These are phyloP conservation scores for Cerastis leucographa DNA, from an alignment of 2,888 invertebrate species.

Conservation along the genomic window DNA sequence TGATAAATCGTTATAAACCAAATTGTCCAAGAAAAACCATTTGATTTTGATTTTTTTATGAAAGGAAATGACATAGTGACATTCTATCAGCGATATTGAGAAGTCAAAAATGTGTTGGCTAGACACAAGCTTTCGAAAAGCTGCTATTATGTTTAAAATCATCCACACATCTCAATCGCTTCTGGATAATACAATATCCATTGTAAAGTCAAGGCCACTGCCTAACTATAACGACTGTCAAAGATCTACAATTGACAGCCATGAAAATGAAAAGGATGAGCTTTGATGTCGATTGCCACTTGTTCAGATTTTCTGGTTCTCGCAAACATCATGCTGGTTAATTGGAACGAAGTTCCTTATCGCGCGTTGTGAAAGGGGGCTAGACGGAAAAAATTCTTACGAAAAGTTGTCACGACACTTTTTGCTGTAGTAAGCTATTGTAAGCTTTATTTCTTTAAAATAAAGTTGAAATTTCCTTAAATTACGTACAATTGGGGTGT, in stretches of 20 bases:
- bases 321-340: neutral
- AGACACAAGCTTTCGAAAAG: neutral
- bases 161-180: neutral
- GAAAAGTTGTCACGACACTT: too few relatives aligned
- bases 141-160: neutral
- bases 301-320: neutral
- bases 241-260: neutral
- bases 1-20: fast-evolving
- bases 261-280: neutral
- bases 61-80: neutral
- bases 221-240: neutral
- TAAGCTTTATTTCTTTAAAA: too few relatives aligned
- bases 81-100: neutral
- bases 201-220: neutral
- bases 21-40: neutral
- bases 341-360: too few relatives aligned
- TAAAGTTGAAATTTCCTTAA: too few relatives aligned
- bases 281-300: neutral
- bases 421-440: too few relatives aligned
- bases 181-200: neutral
- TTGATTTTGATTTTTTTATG: neutral
- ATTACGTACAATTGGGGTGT: too few relatives aligned
- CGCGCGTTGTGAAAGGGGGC: too few relatives aligned
- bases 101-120: neutral
- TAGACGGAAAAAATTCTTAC: too few relatives aligned